Evolutionary conservation across 2,888 invertebrate species (phyloP).

Genomic region (Caenorhabditis sp.): DNA sequence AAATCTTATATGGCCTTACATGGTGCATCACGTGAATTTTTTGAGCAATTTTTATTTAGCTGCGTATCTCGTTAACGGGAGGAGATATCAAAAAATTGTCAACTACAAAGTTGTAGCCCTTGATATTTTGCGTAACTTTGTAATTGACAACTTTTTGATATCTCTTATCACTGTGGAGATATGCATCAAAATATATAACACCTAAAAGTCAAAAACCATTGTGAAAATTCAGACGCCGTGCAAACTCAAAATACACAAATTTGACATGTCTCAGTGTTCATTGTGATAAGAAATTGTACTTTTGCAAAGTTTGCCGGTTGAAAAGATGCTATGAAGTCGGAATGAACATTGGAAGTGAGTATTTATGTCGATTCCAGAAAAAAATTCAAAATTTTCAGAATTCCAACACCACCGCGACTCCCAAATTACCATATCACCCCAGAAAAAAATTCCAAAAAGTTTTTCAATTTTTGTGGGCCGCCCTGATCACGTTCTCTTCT

Average conservation of each 20-base stretch:
- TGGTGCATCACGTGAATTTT: no score
- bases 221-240: conserved; percentile 37
- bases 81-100: no score
- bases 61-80: no score
- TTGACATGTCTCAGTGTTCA: conserved; percentile 18
- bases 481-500: conserved; percentile 28
- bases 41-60: no score
- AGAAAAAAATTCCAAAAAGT: conserved; percentile 10
- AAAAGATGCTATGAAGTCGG: conserved; percentile 51
- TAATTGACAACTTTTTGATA: no score
- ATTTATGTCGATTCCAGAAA: no score
- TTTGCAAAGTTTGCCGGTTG: conserved; percentile 60
- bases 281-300: conserved; percentile 11
- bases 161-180: no score
- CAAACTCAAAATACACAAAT: conserved; percentile 24
- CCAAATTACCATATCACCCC: not conserved
- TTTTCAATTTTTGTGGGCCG: conserved; percentile 17
- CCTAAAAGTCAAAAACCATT: no score
- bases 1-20: no score
- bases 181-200: no score
- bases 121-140: no score
- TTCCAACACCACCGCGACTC: conserved; percentile 44
- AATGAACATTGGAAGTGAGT: conserved; percentile 62
- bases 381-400: conserved; percentile 20
- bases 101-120: no score